Evolutionary conservation across 2,113 vertebrate species (phyloP).

Genomic region (Mustela nigripes): DNA sequence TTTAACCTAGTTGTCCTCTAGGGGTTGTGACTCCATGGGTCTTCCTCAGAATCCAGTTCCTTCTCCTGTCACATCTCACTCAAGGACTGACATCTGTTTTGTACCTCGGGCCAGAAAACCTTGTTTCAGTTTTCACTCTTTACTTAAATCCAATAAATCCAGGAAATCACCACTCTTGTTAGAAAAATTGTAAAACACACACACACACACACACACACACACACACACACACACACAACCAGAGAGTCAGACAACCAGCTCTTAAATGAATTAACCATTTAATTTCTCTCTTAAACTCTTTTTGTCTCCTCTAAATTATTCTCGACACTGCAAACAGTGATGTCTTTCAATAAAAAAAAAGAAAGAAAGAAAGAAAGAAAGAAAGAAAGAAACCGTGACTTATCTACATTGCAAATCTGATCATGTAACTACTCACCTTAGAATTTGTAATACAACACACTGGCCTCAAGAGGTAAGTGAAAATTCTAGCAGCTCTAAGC

Average conservation of each 20-base stretch:
- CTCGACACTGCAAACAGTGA: neutral
- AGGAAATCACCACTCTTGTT: neutral
- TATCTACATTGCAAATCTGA: neutral
- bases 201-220: neutral
- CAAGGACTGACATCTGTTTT: neutral
- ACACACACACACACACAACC: neutral
- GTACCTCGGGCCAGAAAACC: neutral
- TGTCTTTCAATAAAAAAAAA: slow-evolving; percentile 25
- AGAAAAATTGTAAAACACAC: neutral
- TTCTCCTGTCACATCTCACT: neutral
- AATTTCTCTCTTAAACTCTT: neutral
- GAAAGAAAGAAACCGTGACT: neutral
- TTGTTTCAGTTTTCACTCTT: neutral
- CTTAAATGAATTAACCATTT: neutral
- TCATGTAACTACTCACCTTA: neutral
- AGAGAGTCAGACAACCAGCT: neutral
- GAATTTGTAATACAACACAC: neutral
- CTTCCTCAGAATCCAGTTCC: neutral
- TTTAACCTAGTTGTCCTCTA: neutral
- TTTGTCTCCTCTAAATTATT: neutral
- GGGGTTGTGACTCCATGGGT: neutral
- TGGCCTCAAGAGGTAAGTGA: neutral
- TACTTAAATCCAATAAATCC: neutral
- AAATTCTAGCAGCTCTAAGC: neutral
- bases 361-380: neutral